Conservation (phyloP, 2,888 invertebrate species). For the Microplitis deprimator region DNA sequence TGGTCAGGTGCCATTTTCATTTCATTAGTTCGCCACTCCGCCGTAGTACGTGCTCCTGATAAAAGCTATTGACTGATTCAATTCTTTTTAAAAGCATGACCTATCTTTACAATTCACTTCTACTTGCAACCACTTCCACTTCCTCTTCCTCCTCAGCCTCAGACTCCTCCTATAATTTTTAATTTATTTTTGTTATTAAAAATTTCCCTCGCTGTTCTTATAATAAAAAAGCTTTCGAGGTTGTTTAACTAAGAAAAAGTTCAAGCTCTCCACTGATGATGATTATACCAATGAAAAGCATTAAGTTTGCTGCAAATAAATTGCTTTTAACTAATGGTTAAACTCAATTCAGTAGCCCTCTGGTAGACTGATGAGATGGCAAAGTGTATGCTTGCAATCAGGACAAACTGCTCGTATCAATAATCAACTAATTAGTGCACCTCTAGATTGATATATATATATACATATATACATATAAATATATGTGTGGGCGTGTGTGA, state of each 20-base stretch:
- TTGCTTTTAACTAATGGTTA: background rate
- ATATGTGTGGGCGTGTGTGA: background rate
- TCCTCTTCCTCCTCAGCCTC: background rate
- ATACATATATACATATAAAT: background rate
- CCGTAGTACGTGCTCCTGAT: background rate
- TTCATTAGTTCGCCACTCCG: conserved; percentile 54
- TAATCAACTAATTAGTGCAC: conserved; percentile 35
- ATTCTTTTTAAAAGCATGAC: conserved; percentile 5
- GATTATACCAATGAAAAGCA: background rate
- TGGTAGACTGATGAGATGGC: conserved; percentile 23
- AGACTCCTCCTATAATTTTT: no score
- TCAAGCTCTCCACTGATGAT: background rate
- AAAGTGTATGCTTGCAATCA: conserved; percentile 50
- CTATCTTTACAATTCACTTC: background rate
- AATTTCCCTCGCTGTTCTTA: background rate
- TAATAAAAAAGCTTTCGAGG: background rate
- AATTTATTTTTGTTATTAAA: background rate
- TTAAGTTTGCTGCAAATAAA: background rate
- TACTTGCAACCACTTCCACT: background rate
- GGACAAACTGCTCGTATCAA: conserved; percentile 27
- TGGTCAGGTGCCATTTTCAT: conserved; percentile 53
- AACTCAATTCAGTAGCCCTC: background rate
- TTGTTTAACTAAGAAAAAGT: background rate
- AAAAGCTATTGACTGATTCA: background rate
- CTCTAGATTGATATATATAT: background rate